phyloP scores from a whole-genome alignment of 2,113 vertebrate genomes.

The Sebastes schlegelii region DNA sequence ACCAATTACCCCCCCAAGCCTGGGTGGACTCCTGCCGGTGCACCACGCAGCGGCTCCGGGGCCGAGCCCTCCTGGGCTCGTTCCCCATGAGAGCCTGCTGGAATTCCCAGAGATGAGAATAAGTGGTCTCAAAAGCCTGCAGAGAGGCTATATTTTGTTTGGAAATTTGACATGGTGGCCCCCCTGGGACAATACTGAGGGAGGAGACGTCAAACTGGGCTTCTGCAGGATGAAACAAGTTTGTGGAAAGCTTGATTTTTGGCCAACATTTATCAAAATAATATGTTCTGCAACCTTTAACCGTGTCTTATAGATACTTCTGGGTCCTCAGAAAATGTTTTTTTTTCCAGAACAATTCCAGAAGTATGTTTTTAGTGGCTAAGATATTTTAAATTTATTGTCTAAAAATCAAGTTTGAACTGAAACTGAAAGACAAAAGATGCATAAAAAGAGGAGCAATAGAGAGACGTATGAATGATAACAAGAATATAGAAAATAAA shows the following conservation, averaged over 20 bases:
- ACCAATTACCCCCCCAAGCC: constrained; percentile 82
- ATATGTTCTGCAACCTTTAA: not conserved
- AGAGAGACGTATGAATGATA: not conserved
- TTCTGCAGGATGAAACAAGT: constrained; percentile 12
- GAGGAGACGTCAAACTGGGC: constrained; percentile 56
- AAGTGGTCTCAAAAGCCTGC: constrained; percentile 63
- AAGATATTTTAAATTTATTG: not conserved
- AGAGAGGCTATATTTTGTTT: constrained; percentile 66
- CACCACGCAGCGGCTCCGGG: constrained; percentile 58
- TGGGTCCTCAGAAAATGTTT: not conserved
- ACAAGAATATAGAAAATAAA: not conserved
- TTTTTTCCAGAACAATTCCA: not conserved
- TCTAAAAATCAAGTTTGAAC: constrained; percentile 2
- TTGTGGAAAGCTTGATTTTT: constrained; percentile 35
- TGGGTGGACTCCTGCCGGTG: constrained; percentile 77
- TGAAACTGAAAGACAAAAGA: not conserved
- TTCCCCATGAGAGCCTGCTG: constrained; percentile 77
- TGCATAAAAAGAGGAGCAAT: not conserved
- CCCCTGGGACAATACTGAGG: constrained; percentile 62
- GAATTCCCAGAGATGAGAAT: constrained; percentile 76
- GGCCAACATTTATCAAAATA: constrained; percentile 8
- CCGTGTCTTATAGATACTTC: not conserved
- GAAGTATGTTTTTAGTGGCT: not conserved
- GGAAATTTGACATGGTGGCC: constrained; percentile 73
- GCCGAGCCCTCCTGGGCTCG: constrained; percentile 68